Base-by-base conservation (phyloP, 2,888 invertebrate genomes). In the Adelphocoris suturalis region DNA sequence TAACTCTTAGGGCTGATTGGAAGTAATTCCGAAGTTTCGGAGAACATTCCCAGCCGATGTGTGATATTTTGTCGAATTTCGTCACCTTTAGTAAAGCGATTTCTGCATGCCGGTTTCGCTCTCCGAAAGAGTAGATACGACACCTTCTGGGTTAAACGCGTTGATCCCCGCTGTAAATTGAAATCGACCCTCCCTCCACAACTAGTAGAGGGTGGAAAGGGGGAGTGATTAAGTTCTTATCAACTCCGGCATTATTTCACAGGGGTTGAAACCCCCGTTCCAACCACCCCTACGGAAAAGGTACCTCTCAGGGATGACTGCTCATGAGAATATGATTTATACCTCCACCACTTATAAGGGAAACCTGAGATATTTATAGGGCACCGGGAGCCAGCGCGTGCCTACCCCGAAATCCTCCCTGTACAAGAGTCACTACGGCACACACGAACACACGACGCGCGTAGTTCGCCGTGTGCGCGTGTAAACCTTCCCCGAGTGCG, bases 181-280 rank as follows among this genome's bases (percentile, higher is more conserved):
- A 68, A 61, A 23, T 23, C 23, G 27, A 68, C 19, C 68, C 61
- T 7, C 61, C 68, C 19, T 23, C 68, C 23, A 0, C 19, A 23
- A 5, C 16, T 2, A 14, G n/a, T n/a, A n/a, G n/a, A 52, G 16
- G 1, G 1, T 12, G 16, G 78, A 46, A 19, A 80, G 28, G 37
- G 37, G 68, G 3, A 12, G 27, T 68, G 27, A 80, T 80, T 80
- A 80, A 80, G 78, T 80, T 80, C 78, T 80, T 80, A 80, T 80
- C 78, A 80, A 80, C 78, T 68, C 78, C n/a, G 19, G 46, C 78
- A 80, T 80, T 80, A 80, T 80, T 80, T 80, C 78, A 80, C 78
- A 13, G 23, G 19, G n/a, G 19, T 68, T 68, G 78, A 80, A 16
- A n/a, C 78, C 46, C 14, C 78, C n/a, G n/a, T n/a, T n/a, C n/a